These are phyloP conservation scores for Macaca nemestrina DNA, from an alignment of 2,113 vertebrate species.

Conservation along the genomic window DNA sequence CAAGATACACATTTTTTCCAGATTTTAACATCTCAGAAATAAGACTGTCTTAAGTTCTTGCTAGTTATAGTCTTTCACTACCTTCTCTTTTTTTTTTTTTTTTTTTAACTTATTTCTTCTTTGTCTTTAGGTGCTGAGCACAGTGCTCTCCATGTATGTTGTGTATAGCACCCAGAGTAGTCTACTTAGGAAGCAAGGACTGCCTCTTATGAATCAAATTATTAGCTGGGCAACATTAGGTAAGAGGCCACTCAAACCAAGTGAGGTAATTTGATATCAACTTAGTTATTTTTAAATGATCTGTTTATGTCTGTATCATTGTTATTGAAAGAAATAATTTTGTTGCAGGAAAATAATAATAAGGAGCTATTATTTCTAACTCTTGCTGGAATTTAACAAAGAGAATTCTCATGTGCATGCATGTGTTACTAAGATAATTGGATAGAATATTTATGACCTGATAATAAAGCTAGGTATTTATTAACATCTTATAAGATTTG, in stretches of 20 bases:
- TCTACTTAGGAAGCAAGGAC: conserved; percentile 90
- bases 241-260: conserved; percentile 75
- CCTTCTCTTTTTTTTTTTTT: background rate
- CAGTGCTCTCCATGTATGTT: conserved; percentile 86
- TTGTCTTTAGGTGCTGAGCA: conserved; percentile 88
- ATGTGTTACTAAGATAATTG: conserved; percentile 40
- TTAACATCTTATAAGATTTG: conserved; percentile 42
- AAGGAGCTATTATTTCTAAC: background rate
- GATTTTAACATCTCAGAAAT: conserved; percentile 31
- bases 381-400: conserved; percentile 26
- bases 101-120: background rate
- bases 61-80: background rate
- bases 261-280: background rate
- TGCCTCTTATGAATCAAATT: conserved; percentile 92
- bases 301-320: background rate
- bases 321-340: conserved; percentile 20
- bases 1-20: background rate
- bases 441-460: conserved; percentile 42
- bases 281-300: background rate
- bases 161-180: conserved; percentile 92
- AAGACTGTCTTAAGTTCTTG: background rate
- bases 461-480: conserved; percentile 3
- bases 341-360: conserved; percentile 15
- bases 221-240: conserved; percentile 94
- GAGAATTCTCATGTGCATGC: background rate